These are phyloP conservation scores for Melanostoma mellinum DNA, from an alignment of 2,888 invertebrate genomes.

Conservation along the genomic window DNA sequence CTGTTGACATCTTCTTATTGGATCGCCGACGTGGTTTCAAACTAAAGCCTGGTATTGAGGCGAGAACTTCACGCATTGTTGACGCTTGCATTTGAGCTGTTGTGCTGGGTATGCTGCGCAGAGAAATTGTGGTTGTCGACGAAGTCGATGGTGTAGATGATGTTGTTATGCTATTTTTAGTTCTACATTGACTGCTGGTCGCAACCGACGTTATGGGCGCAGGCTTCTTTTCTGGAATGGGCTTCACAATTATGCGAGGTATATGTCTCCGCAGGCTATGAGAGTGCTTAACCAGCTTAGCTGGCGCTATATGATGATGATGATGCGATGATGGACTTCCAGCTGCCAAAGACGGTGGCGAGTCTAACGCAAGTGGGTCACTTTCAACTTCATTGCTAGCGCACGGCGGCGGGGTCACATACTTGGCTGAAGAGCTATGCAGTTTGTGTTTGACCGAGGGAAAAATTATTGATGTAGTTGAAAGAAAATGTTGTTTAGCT, in stretches of 20 bases:
- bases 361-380: slow-evolving; percentile 81
- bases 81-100: slow-evolving; percentile 83
- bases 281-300: slow-evolving; percentile 87
- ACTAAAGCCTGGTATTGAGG: slow-evolving; percentile 94
- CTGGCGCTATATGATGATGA: slow-evolving; percentile 67
- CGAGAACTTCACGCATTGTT: slow-evolving; percentile 93
- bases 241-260: slow-evolving; percentile 92
- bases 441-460: slow-evolving; percentile 63
- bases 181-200: slow-evolving; percentile 53
- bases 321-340: slow-evolving; percentile 54
- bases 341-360: slow-evolving; percentile 64
- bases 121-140: slow-evolving; percentile 77
- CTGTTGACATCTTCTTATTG: slow-evolving; percentile 92
- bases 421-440: slow-evolving; percentile 73
- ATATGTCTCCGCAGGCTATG: slow-evolving; percentile 85
- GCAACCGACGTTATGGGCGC: slow-evolving; percentile 51
- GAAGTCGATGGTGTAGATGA: slow-evolving; percentile 65
- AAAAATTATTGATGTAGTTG: slow-evolving; percentile 69
- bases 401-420: slow-evolving; percentile 77
- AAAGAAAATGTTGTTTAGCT: slow-evolving; percentile 64
- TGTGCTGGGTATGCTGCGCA: slow-evolving; percentile 78
- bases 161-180: slow-evolving; percentile 52
- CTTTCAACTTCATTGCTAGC: slow-evolving; percentile 80
- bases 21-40: slow-evolving; percentile 88
- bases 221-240: slow-evolving; percentile 84